Conservation (phyloP, 2,113 vertebrate species). For the Oreochromis niloticus region DNA sequence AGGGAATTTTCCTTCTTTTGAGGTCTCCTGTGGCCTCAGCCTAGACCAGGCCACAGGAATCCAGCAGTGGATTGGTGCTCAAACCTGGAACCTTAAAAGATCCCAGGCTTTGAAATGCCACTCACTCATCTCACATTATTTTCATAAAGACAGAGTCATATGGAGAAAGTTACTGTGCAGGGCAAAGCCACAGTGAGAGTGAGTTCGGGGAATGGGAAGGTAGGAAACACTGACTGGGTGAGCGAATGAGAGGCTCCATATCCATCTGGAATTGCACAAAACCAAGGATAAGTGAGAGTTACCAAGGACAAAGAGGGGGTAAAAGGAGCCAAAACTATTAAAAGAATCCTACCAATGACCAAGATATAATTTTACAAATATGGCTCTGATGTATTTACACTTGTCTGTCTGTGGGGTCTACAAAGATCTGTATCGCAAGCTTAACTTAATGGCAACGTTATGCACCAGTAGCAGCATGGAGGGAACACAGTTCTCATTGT, state of each 20-base stretch:
- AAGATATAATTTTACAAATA: neutral
- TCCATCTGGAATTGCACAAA: slow-evolving; percentile 26
- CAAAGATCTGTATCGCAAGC: neutral
- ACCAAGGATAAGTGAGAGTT: slow-evolving; percentile 13
- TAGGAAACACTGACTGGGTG: slow-evolving; percentile 13
- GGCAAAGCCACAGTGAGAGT: slow-evolving; percentile 12
- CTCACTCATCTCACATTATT: slow-evolving; percentile 45
- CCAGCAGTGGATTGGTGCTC: slow-evolving; percentile 47
- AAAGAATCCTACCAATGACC: neutral
- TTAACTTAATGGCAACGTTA: slow-evolving; percentile 18
- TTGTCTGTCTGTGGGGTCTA: slow-evolving; percentile 26
- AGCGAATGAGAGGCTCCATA: slow-evolving; percentile 30
- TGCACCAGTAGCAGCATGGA: neutral
- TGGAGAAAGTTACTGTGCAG: slow-evolving; percentile 54
- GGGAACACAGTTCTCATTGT: slow-evolving; percentile 38
- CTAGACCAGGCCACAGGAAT: slow-evolving; percentile 71
- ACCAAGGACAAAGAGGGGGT: neutral
- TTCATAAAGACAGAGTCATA: slow-evolving; percentile 44
- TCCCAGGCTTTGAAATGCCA: slow-evolving; percentile 58
- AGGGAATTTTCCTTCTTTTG: slow-evolving; percentile 65
- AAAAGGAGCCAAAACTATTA: neutral
- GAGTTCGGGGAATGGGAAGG: neutral
- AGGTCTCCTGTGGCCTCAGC: slow-evolving; percentile 65
- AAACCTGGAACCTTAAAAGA: slow-evolving; percentile 58
- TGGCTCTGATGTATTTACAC: neutral